Percentiles rank a stretch among this genome's conserved stretches.
These are phyloP conservation scores for Vollenhovia emeryi DNA, from an alignment of 1,140 invertebrate genomes.

Conservation along the genomic window DNA sequence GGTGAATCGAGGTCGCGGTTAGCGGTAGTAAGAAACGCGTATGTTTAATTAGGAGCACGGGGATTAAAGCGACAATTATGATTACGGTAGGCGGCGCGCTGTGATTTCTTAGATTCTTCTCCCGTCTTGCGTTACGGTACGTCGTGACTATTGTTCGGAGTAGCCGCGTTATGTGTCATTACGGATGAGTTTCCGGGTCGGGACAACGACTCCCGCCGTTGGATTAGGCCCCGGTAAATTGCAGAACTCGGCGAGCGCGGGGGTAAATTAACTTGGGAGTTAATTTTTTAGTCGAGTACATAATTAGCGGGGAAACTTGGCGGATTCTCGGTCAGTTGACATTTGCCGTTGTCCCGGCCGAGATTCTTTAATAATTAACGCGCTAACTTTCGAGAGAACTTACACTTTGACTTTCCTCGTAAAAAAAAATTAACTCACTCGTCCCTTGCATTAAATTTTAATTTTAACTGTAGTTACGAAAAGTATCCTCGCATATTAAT, in stretches of 20 bases:
- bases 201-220: constrained; percentile 58
- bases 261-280: constrained; percentile 46
- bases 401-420: not conserved
- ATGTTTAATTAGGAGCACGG: constrained; percentile 38
- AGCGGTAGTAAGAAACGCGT: constrained; percentile 29
- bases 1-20: constrained; percentile 40
- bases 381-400: not conserved
- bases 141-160: constrained; percentile 55
- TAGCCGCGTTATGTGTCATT: constrained; percentile 58
- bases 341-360: not conserved
- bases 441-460: not conserved
- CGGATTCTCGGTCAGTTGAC: not conserved
- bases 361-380: not conserved
- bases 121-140: not conserved
- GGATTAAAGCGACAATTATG: constrained; percentile 31
- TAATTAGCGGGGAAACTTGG: constrained; percentile 48
- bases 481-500: not conserved
- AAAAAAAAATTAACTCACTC: not conserved
- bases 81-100: not conserved
- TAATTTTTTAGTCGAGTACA: constrained; percentile 53
- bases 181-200: constrained; percentile 58
- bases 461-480: not conserved
- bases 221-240: constrained; percentile 55
- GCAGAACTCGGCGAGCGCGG: constrained; percentile 8
- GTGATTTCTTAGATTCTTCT: constrained; percentile 10